Conservation (phyloP, 1,140 invertebrate species). For the Drosophila orosa region DNA sequence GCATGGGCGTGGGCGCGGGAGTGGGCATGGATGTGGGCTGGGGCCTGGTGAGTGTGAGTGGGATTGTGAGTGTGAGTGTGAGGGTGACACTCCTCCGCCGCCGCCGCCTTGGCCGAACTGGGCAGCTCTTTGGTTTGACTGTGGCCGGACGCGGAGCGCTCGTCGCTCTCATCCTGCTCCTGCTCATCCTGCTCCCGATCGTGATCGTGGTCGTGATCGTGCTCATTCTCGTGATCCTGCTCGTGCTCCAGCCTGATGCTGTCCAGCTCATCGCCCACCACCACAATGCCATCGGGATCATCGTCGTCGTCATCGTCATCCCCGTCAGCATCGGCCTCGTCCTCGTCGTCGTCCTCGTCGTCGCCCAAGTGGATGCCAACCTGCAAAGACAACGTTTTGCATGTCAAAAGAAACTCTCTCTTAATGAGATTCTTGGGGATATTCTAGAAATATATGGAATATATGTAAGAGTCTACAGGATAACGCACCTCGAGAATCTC, state of each 20-base stretch:
- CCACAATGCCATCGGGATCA: conserved; percentile 85
- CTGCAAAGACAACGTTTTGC: conserved; percentile 23
- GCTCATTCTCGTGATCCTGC: not conserved
- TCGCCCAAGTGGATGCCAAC: conserved; percentile 85
- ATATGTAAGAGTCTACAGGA: not conserved
- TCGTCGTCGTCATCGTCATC: conserved; percentile 79
- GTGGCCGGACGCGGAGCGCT: conserved; percentile 81
- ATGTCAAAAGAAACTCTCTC: not conserved
- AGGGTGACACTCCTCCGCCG: conserved; percentile 86
- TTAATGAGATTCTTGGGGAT: not conserved
- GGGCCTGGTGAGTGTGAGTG: conserved; percentile 85
- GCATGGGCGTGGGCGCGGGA: conserved; percentile 27
- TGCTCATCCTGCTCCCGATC: conserved; percentile 21
- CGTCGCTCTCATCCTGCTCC: conserved; percentile 60
- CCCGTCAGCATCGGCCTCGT: conserved; percentile 54
- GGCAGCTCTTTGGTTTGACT: conserved; percentile 87
- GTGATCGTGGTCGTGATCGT: conserved; percentile 10
- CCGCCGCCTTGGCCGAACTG: conserved; percentile 80
- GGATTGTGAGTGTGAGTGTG: conserved; percentile 83
- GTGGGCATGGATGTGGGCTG: conserved; percentile 26
- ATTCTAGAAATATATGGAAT: not conserved
- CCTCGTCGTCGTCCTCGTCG: conserved; percentile 59
- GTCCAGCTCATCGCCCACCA: conserved; percentile 84
- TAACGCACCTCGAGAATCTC: conserved; percentile 46
- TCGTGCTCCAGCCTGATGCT: conserved; percentile 58